Evolutionary conservation across 2,113 vertebrate genomes (phyloP).

Genomic region (Falcunculus frontatus): DNA sequence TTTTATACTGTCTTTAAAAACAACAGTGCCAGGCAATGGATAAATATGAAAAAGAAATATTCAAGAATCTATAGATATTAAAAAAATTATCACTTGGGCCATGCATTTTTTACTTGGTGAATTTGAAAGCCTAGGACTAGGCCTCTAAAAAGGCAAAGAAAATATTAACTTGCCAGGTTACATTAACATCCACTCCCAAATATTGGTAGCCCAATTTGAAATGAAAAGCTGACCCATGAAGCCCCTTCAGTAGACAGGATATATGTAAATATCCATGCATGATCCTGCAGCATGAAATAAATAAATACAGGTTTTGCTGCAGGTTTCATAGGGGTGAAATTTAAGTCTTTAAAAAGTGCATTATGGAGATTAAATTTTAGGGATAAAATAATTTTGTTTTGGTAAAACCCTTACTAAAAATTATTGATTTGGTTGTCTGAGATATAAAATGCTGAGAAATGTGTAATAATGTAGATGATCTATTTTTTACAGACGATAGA

Average conservation of each 20-base stretch:
- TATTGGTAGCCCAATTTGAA: background rate
- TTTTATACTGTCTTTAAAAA: background rate
- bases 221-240: background rate
- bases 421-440: background rate
- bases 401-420: background rate
- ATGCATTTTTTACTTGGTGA: background rate
- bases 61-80: background rate
- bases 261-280: background rate
- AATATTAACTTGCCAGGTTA: background rate
- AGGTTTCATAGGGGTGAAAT: background rate
- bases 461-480: background rate
- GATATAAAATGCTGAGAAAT: background rate
- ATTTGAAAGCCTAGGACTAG: background rate
- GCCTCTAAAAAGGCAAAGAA: background rate
- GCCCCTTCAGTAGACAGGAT: background rate
- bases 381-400: background rate
- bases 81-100: background rate
- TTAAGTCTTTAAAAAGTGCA: background rate
- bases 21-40: background rate
- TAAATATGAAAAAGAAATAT: background rate
- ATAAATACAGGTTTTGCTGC: background rate
- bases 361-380: background rate
- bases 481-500: background rate
- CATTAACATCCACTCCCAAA: background rate
- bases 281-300: background rate